phyloP scores from a whole-genome alignment of 2,888 invertebrate genomes.

The Lymantria monacha region DNA sequence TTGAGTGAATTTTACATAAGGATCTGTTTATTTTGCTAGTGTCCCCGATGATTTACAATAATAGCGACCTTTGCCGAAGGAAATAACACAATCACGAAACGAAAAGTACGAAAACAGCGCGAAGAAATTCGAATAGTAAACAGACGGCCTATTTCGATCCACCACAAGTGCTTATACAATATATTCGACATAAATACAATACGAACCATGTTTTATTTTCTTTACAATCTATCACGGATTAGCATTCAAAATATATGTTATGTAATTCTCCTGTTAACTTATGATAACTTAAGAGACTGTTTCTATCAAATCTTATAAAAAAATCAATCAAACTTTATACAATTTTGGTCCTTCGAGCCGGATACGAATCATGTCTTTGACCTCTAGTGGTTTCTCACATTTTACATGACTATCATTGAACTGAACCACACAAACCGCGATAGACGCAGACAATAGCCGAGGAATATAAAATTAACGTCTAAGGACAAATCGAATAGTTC shows the following conservation, averaged over 20 bases:
- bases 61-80: not conserved
- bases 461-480: too few species aligned
- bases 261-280: too few species aligned
- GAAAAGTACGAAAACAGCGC: not conserved
- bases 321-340: not conserved
- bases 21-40: not conserved
- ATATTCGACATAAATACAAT: not conserved
- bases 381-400: too few species aligned
- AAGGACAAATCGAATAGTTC: too few species aligned
- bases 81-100: not conserved
- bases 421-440: too few species aligned
- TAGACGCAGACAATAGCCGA: too few species aligned
- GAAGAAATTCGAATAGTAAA: not conserved
- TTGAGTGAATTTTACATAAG: not conserved
- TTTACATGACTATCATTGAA: too few species aligned
- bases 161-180: not conserved
- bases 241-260: too few species aligned
- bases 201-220: too few species aligned
- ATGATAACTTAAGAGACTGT: too few species aligned
- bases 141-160: not conserved
- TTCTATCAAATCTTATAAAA: too few species aligned
- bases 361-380: not conserved
- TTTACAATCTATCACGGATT: too few species aligned
- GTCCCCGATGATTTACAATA: not conserved
- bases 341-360: not conserved